A percentile compares a stretch with the other conserved stretches of the same genome.
Evolutionary conservation across 2,797 vertebrate genomes (phyloP).

Genomic region (Smutsia temminckii): DNA sequence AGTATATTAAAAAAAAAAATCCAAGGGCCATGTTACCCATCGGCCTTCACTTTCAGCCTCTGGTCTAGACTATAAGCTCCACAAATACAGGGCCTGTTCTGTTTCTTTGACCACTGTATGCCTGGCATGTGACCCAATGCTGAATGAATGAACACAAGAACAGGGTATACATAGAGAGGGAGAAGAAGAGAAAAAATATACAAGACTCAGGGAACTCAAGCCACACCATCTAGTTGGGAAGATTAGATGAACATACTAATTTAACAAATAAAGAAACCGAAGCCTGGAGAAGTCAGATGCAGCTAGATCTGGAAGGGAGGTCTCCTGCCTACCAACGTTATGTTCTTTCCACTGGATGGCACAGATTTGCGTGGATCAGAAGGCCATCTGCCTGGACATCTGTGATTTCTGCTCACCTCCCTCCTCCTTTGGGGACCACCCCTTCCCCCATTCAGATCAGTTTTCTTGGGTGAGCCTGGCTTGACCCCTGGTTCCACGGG

Average conservation of each 20-base stretch:
- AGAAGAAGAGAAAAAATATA: neutral
- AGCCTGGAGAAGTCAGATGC: neutral
- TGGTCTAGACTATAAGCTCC: neutral
- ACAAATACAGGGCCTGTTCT: neutral
- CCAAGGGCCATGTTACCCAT: neutral
- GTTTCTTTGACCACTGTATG: neutral
- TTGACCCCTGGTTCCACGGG: too few species aligned
- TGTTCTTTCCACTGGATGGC: neutral
- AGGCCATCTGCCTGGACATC: neutral
- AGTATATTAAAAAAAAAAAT: neutral
- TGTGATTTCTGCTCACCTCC: neutral
- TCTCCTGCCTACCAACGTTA: neutral
- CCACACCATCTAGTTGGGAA: neutral
- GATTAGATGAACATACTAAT: neutral
- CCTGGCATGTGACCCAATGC: neutral
- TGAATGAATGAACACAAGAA: neutral
- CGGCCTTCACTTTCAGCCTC: neutral
- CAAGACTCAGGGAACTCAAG: neutral
- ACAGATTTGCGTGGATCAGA: neutral
- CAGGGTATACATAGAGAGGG: neutral
- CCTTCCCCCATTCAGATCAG: neutral
- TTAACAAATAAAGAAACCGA: neutral
- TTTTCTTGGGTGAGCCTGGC: neutral
- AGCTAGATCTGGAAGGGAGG: neutral
- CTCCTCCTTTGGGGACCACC: neutral